Base-by-base conservation (phyloP, 2,113 vertebrate species). In the Anhinga rufa region DNA sequence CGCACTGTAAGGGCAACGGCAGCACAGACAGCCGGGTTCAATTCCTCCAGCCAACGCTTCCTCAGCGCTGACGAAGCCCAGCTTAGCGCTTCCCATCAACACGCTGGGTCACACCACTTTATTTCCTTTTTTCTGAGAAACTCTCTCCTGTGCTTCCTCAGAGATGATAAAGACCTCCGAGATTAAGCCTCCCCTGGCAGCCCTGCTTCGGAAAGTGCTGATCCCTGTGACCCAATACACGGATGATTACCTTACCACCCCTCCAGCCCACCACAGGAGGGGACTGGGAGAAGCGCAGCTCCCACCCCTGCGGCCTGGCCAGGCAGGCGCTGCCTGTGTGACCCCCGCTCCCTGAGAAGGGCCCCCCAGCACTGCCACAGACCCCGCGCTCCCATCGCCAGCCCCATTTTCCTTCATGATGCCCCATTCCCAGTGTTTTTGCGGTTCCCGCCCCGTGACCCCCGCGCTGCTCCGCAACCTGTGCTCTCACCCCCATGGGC, bases 341-440 rank as follows among this genome's bases (percentile, higher is more conserved):
- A 28, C 34, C 54, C 6, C 22, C 19, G n/a, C n/a, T n/a, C 24
- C 19, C 24, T 4, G 7, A 21, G 22, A 16, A 48, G 17, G 14
- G 28, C n/a, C 19, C 16, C 17, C 21, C 44, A 7, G n/a, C 49
- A 17, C 3, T 0, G n/a, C 38, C 6, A 3, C 28, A 17, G 17
- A 2, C 55, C 17, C 17, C 52, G 1, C 1, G 0, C 7, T 44
- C 58, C 31, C 31, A 1, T 5, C 4, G 10, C 54, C 15, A 17
- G 12, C 10, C 29, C 38, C n/a, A 1, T 31, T 40, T 18, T 12
- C 31, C 52, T 13, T 36, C 26, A 17, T 6, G 12, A 15, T 0
- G 6, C 17, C 17, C 42, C 38, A n/a, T 52, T 6, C 4, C 12
- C 24, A 3, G 17, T 1, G 1, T 10, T 18, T n/a, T 7, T n/a